phyloP scores from a whole-genome alignment of 2,888 invertebrate genomes.

The Vesta saturnalis region DNA sequence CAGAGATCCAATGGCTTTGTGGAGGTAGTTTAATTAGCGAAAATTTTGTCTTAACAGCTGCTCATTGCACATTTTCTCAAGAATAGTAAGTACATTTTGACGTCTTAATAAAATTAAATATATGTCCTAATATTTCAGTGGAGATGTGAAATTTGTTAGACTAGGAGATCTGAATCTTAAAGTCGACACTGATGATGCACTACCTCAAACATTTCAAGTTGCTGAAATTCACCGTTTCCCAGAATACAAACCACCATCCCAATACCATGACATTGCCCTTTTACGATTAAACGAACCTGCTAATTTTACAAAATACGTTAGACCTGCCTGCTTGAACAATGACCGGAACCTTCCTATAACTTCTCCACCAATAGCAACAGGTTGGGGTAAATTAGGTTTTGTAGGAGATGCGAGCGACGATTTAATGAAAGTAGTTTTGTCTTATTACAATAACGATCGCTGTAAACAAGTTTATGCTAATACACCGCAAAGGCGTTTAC shows the following conservation, averaged over 20 bases:
- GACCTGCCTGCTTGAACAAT: constrained; percentile 61
- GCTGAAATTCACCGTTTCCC: constrained; percentile 56
- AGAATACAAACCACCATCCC: constrained; percentile 53
- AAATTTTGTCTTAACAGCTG: constrained; percentile 73
- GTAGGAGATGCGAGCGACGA: constrained; percentile 28
- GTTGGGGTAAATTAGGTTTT: constrained; percentile 54
- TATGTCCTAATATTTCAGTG: constrained; percentile 48
- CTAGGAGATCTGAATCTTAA: constrained; percentile 59
- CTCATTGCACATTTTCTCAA: constrained; percentile 67
- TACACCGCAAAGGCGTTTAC: constrained; percentile 40
- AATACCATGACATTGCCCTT: constrained; percentile 65
- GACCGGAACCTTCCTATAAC: constrained; percentile 19
- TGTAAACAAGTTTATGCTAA: constrained; percentile 36
- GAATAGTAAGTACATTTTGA: constrained; percentile 47
- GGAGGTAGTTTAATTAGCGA: constrained; percentile 75
- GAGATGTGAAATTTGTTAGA: constrained; percentile 55
- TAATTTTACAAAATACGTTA: constrained; percentile 52
- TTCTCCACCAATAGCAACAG: constrained; percentile 53
- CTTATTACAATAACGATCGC: constrained; percentile 31
- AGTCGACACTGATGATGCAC: constrained; percentile 27
- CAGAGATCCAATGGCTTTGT: constrained; percentile 65
- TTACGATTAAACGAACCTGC: constrained; percentile 56
- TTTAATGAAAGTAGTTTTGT: constrained; percentile 45
- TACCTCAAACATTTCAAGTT: constrained; percentile 41
- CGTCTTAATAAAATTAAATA: background rate